Conservation (phyloP, 1,140 invertebrate species). For the Drosophila willistoni region DNA sequence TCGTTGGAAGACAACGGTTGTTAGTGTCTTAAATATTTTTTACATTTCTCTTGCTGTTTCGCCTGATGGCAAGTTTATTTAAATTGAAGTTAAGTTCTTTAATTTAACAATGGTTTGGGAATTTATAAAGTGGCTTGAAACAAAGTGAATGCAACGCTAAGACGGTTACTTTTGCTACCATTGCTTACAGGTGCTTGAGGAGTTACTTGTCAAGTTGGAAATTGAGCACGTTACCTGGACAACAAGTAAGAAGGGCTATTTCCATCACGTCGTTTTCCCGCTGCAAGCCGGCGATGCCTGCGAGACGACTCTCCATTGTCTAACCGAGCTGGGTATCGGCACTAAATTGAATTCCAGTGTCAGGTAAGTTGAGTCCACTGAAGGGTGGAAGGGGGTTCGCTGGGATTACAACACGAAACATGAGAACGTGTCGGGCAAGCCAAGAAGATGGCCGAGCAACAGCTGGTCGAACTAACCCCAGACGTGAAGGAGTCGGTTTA, state of each 20-base stretch:
- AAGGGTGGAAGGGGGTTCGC: slow-evolving; percentile 11
- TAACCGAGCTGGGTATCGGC: slow-evolving; percentile 89
- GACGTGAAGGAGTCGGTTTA: slow-evolving; percentile 12
- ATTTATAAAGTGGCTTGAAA: slow-evolving; percentile 28
- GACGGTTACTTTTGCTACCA: slow-evolving; percentile 28
- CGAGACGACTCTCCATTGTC: slow-evolving; percentile 88
- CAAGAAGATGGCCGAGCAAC: slow-evolving; percentile 60
- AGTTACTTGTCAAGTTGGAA: slow-evolving; percentile 86
- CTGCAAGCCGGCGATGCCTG: slow-evolving; percentile 87
- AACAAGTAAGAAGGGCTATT: slow-evolving; percentile 87
- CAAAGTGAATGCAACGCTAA: slow-evolving; percentile 37
- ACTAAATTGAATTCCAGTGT: slow-evolving; percentile 88
- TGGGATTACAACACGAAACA: slow-evolving; percentile 19
- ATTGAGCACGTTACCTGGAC: slow-evolving; percentile 89
- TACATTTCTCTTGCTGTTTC: not conserved
- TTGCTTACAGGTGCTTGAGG: slow-evolving; percentile 85
- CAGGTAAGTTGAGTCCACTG: slow-evolving; percentile 84
- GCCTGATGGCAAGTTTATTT: not conserved
- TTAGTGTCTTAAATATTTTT: not conserved
- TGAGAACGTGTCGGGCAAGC: slow-evolving; percentile 57
- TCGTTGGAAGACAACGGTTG: not conserved
- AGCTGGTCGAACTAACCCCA: slow-evolving; percentile 49
- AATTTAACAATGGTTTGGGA: slow-evolving; percentile 32
- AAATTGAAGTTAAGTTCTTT: not conserved
- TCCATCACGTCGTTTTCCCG: slow-evolving; percentile 89